Conservation (phyloP, 2,113 vertebrate genomes). For the Motacilla tschutschensis region DNA sequence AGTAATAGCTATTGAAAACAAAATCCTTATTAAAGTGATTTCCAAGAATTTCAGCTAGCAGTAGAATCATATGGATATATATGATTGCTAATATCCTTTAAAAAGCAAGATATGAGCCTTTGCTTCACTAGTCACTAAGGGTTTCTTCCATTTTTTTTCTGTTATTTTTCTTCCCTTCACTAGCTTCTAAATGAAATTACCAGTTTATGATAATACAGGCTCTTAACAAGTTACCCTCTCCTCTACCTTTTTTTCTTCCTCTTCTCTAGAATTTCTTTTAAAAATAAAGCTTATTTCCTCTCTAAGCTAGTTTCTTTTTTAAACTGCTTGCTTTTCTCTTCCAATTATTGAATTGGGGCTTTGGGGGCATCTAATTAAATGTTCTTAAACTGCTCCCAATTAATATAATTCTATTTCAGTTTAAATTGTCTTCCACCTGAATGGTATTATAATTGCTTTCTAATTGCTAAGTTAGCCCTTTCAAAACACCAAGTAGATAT, state of each 20-base stretch:
- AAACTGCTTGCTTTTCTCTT: background rate
- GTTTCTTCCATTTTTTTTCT: background rate
- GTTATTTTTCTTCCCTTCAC: background rate
- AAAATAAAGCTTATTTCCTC: background rate
- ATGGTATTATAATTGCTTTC: conserved; percentile 10
- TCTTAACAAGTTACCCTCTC: background rate
- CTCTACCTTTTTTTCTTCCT: background rate
- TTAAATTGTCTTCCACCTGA: conserved; percentile 33
- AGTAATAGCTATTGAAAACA: background rate
- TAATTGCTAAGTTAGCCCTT: conserved; percentile 5
- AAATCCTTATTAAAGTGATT: background rate
- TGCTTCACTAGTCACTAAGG: background rate
- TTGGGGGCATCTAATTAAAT: conserved; percentile 22
- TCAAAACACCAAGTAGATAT: background rate
- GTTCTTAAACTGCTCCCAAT: background rate
- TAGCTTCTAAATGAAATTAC: background rate
- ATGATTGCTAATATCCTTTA: background rate
- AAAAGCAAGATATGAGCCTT: background rate
- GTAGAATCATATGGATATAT: background rate
- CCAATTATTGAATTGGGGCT: background rate
- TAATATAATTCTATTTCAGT: conserved; percentile 7
- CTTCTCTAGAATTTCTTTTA: background rate
- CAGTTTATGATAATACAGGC: background rate
- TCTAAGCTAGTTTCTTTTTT: background rate
- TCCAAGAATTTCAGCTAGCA: background rate